These are phyloP conservation scores for Drosophila willistoni DNA, from an alignment of 1,140 invertebrate genomes.

Conservation along the genomic window DNA sequence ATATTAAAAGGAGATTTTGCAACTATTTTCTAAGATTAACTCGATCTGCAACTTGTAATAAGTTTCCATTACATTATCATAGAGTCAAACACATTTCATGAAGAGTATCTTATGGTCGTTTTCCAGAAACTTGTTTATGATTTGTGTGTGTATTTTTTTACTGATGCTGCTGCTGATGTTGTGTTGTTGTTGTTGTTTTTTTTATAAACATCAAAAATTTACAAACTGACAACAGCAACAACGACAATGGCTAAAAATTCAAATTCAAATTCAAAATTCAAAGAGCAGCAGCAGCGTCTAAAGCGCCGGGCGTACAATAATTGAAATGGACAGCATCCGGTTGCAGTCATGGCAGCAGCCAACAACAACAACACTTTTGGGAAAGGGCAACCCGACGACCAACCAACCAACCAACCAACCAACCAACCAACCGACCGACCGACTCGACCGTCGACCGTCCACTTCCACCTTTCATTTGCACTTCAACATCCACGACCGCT, in stretches of 20 bases:
- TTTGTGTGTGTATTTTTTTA: not conserved
- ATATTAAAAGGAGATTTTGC: too few species aligned
- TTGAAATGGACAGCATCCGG: constrained; percentile 79
- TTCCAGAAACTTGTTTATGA: not conserved
- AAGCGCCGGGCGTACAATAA: constrained; percentile 65
- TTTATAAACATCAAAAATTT: constrained; percentile 63
- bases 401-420: too few species aligned
- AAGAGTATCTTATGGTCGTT: not conserved
- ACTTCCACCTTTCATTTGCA: constrained; percentile 10
- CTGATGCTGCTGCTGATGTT: not conserved
- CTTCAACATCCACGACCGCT: constrained; percentile 6
- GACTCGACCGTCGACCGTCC: not conserved
- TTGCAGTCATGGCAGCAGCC: constrained; percentile 51
- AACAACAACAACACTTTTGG: not conserved
- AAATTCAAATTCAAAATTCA: constrained; percentile 77
- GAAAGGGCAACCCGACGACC: not conserved
- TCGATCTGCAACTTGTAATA: too few species aligned
- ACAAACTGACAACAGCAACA: constrained; percentile 65
- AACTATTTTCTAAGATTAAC: too few species aligned
- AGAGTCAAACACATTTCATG: too few species aligned
- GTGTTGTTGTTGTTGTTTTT: constrained; percentile 29
- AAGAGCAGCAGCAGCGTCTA: constrained; percentile 59
- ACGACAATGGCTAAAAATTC: constrained; percentile 44
- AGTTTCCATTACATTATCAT: too few species aligned
- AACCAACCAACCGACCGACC: too few species aligned